Base-by-base conservation (phyloP, 2,888 invertebrate species). In the Trimorus sp. region DNA sequence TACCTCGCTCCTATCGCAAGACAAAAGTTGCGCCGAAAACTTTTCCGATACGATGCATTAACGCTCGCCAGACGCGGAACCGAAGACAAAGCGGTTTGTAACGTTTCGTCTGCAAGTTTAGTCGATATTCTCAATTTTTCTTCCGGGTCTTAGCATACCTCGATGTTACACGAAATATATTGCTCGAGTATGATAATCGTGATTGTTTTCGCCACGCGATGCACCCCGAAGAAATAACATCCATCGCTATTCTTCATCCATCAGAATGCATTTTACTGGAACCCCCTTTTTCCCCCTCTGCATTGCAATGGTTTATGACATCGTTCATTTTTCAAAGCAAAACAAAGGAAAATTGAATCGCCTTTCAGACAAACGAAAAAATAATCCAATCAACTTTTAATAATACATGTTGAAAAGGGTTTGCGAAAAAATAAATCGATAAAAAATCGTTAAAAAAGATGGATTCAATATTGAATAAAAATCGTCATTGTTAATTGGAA, bases 111-210 rank as follows among this genome's bases (percentile, higher is more conserved):
- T 70, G 69, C 68, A 82, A 82, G 82, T 82, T 82, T 79, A 74
- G 76, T 82, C 82, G 76, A 82, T 82, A 82, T 71, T 71, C 62
- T 69, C 62, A 78, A 78, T 82, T 82, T 82, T 79, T 82, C 74
- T 82, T 79, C 62, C 59, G 63, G 53, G 49, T 68, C 75, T 82
- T 69, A 70, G 66, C 78, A 63, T 78, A 70, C 56, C 75, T 59
- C 36, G 60, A 82, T 75, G 71, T 58, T 78, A 70, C 78, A 82
- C 75, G 65, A 76, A 78, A 78, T 74, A 69, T 78, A 78, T 75
- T 69, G 78, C 73, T 73, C 42, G 70, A 70, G 58, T 69, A 82
- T 78, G 77, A 74, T 73, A 70, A 73, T 56, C 77, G 59, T 70
- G 77, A 78, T 75, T 78, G 78, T 78, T 82, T 79, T 75, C 68